Conservation (phyloP, 1,140 invertebrate species). For the Brachionus rubens region DNA sequence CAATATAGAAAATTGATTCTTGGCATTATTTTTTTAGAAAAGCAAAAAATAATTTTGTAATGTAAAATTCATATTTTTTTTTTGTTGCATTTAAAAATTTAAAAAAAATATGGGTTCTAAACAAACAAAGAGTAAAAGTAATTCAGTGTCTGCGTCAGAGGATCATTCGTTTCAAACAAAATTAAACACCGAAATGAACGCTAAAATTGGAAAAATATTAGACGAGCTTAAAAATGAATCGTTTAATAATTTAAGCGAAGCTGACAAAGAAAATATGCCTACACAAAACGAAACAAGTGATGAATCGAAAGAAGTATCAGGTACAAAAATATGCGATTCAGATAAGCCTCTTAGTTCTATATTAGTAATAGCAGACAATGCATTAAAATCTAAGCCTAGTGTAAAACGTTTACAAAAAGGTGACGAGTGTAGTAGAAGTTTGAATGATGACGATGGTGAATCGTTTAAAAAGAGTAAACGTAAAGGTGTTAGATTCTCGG, state of each 20-base stretch:
- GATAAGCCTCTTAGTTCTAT: background rate
- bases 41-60: too few species aligned
- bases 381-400: too few species aligned
- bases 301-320: background rate
- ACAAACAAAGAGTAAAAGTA: conserved; percentile 1
- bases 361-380: background rate
- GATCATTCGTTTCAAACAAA: conserved; percentile 12
- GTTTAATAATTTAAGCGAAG: background rate
- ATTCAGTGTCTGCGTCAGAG: conserved; percentile 1
- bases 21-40: too few species aligned
- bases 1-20: too few species aligned
- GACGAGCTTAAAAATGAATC: background rate
- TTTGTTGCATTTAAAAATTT: too few species aligned
- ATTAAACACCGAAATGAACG: conserved; percentile 16
- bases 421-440: background rate
- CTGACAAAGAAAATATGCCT: background rate
- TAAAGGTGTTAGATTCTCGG: conserved; percentile 24
- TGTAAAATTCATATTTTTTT: too few species aligned
- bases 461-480: conserved; percentile 1
- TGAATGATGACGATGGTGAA: background rate
- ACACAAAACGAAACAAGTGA: background rate
- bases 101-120: conserved; percentile 40
- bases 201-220: conserved; percentile 17
- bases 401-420: conserved; percentile 12
- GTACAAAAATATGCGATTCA: background rate